These are phyloP conservation scores for Rousettus madagascariensis DNA, from an alignment of 2,797 vertebrate genomes.

Conservation along the genomic window DNA sequence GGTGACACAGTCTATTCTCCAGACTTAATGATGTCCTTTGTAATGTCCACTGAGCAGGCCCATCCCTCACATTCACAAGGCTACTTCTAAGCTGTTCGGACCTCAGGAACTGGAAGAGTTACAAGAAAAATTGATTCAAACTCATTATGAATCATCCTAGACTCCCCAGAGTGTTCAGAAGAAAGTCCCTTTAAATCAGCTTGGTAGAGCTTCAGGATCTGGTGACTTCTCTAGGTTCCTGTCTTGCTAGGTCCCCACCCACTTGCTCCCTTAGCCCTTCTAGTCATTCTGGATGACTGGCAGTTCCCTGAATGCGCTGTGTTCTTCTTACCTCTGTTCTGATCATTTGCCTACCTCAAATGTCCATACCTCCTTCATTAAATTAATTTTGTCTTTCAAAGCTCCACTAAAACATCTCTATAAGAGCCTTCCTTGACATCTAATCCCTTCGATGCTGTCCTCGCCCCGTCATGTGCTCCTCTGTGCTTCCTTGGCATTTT, in stretches of 20 bases:
- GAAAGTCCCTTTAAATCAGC: neutral
- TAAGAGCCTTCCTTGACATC: neutral
- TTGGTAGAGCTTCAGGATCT: neutral
- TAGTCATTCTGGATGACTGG: neutral
- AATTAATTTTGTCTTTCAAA: constrained; percentile 27
- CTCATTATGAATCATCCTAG: neutral
- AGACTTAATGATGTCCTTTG: neutral
- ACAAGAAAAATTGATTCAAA: neutral
- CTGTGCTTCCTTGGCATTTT: neutral
- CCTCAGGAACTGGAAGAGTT: neutral
- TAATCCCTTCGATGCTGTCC: neutral
- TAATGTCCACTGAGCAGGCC: neutral
- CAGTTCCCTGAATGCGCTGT: neutral
- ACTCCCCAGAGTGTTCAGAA: neutral
- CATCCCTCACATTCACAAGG: neutral
- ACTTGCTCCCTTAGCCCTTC: neutral
- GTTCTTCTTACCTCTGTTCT: neutral
- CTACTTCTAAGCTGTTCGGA: neutral
- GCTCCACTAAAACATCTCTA: neutral
- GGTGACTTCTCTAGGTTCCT: neutral
- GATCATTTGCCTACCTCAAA: neutral
- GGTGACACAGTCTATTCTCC: neutral
- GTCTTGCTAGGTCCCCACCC: neutral
- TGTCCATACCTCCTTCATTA: neutral
- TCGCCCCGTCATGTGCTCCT: neutral